phyloP scores from a whole-genome alignment of 2,797 vertebrate species.

The Pseudopleuronectes americanus region DNA sequence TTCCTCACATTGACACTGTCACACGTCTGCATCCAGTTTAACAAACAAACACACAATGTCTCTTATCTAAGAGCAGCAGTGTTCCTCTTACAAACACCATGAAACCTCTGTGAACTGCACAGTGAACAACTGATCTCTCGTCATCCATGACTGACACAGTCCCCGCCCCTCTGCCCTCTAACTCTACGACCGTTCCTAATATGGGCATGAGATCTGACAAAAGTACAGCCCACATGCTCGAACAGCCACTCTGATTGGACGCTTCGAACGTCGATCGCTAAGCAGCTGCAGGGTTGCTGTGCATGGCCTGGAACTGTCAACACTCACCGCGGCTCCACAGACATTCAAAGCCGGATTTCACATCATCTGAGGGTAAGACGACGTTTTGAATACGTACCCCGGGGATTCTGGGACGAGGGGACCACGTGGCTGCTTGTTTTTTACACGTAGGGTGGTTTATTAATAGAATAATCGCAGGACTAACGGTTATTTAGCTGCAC shows the following conservation, averaged over 20 bases:
- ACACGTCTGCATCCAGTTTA: too few species aligned
- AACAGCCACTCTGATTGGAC: conserved; percentile 52
- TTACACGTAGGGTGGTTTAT: neutral
- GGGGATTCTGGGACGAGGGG: neutral
- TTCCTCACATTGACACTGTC: too few species aligned
- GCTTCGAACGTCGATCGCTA: conserved; percentile 19
- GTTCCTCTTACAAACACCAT: conserved; percentile 1
- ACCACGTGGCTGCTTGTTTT: neutral
- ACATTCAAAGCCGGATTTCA: conserved; percentile 39
- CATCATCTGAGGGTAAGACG: conserved; percentile 63
- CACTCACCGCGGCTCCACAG: conserved; percentile 13
- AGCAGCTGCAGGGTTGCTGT: neutral
- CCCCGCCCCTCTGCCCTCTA: neutral
- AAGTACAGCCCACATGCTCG: conserved; percentile 17
- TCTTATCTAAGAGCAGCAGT: neutral
- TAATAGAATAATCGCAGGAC: neutral
- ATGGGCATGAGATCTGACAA: conserved; percentile 32
- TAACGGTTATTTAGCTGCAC: neutral
- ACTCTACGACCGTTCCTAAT: conserved; percentile 39
- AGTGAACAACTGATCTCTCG: too few species aligned
- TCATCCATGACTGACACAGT: too few species aligned
- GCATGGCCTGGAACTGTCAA: conserved; percentile 41
- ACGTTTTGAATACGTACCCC: conserved; percentile 6
- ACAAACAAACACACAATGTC: neutral
- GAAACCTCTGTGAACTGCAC: neutral